phyloP scores from a whole-genome alignment of 2,888 invertebrate genomes.

The Thymelicus lineola region DNA sequence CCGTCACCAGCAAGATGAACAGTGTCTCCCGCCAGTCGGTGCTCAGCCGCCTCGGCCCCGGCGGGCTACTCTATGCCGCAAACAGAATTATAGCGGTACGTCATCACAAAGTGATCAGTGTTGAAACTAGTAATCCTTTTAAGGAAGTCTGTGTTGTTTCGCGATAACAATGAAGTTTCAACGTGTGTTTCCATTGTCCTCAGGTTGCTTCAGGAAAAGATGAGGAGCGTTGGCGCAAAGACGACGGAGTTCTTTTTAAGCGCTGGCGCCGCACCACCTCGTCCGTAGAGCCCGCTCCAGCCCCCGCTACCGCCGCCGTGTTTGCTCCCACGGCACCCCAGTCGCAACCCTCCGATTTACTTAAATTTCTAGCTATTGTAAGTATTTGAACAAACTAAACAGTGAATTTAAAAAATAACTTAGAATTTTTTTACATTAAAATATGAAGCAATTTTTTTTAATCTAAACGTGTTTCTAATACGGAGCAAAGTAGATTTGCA shows the following conservation, averaged over 20 bases:
- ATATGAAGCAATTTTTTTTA: no score
- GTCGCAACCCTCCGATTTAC: slow-evolving; percentile 77
- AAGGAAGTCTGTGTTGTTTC: slow-evolving; percentile 54
- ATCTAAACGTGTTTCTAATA: slow-evolving; percentile 1
- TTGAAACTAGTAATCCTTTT: slow-evolving; percentile 51
- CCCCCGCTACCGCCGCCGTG: slow-evolving; percentile 54
- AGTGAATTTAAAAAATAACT: background rate
- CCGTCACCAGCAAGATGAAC: slow-evolving; percentile 83
- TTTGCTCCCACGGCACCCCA: slow-evolving; percentile 55
- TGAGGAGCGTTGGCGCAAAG: slow-evolving; percentile 80
- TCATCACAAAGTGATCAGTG: slow-evolving; percentile 61
- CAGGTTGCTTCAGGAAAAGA: slow-evolving; percentile 83
- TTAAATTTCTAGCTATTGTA: slow-evolving; percentile 93
- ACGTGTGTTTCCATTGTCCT: slow-evolving; percentile 73
- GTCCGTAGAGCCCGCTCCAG: slow-evolving; percentile 57
- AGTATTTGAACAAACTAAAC: slow-evolving; percentile 71
- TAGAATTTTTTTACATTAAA: background rate
- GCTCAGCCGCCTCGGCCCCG: slow-evolving; percentile 79
- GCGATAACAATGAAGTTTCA: slow-evolving; percentile 64
- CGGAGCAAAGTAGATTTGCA: slow-evolving; percentile 6
- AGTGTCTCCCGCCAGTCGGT: slow-evolving; percentile 81
- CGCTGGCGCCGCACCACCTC: slow-evolving; percentile 74
- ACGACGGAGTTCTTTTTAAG: slow-evolving; percentile 77
- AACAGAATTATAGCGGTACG: slow-evolving; percentile 83
- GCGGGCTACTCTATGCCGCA: slow-evolving; percentile 79